Conservation (phyloP, 2,113 vertebrate species). For the Fulmarus glacialis region DNA sequence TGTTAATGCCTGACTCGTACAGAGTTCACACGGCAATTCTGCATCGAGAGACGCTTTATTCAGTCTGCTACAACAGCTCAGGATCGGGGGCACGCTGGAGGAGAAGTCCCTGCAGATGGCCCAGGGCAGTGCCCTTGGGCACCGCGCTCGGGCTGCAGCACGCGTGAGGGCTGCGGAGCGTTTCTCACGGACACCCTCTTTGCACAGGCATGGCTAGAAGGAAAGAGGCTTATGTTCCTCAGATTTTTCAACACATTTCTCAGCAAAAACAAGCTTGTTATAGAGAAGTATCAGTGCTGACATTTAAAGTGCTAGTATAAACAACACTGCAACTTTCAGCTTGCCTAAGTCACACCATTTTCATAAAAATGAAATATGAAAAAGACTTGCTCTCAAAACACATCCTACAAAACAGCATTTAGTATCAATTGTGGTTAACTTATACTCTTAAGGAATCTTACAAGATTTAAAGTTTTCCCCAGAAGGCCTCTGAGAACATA, state of each 20-base stretch:
- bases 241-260: background rate
- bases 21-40: background rate
- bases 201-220: background rate
- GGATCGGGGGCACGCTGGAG: accelerated
- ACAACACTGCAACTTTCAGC: background rate
- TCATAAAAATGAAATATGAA: background rate
- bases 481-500: background rate
- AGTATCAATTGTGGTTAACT: background rate
- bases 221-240: background rate
- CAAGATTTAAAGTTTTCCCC: background rate
- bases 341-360: background rate
- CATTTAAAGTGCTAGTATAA: background rate
- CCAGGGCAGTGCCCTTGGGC: accelerated
- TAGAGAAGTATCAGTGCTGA: background rate
- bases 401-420: background rate
- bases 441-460: background rate
- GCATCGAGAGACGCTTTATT: accelerated
- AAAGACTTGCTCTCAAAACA: background rate
- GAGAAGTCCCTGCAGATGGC: background rate
- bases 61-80: too few relatives aligned
- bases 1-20: background rate
- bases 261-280: background rate
- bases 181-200: background rate
- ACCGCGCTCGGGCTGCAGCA: accelerated
- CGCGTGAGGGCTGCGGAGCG: background rate